These are phyloP conservation scores for Macrostomum lignano DNA, from an alignment of 1,140 invertebrate species.

Conservation along the genomic window DNA sequence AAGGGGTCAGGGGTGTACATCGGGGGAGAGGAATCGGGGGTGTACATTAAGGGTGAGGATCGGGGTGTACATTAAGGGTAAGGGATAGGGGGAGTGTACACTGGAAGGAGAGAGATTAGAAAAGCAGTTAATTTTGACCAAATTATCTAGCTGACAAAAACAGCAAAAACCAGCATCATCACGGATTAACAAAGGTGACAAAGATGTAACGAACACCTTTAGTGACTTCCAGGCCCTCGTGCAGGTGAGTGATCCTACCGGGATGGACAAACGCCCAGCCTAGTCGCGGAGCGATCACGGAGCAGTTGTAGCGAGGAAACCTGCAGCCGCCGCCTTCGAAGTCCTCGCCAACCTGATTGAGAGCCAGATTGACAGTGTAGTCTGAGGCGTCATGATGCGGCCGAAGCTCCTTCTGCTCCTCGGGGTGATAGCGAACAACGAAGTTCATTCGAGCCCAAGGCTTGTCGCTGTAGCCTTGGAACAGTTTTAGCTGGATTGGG, in stretches of 20 bases:
- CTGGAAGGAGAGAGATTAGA: no score
- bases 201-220: conserved; percentile 88
- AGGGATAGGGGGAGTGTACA: no score
- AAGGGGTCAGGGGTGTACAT: no score
- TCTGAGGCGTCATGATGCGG: conserved; percentile 96
- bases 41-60: no score
- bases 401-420: conserved; percentile 63
- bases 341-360: conserved; percentile 39
- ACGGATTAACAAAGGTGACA: conserved; percentile 97
- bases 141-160: background rate
- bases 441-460: conserved; percentile 85
- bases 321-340: conserved; percentile 63
- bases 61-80: no score
- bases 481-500: conserved; percentile 69
- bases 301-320: conserved; percentile 85
- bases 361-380: conserved; percentile 83
- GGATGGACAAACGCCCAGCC: conserved; percentile 95
- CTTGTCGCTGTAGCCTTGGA: conserved; percentile 57
- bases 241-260: conserved; percentile 72
- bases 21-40: no score
- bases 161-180: conserved; percentile 13
- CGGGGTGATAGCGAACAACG: conserved; percentile 73
- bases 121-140: background rate
- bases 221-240: conserved; percentile 62
- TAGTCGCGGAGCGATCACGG: conserved; percentile 47